Conservation (phyloP, 1,140 invertebrate genomes). For the Drosophila ananassae region DNA sequence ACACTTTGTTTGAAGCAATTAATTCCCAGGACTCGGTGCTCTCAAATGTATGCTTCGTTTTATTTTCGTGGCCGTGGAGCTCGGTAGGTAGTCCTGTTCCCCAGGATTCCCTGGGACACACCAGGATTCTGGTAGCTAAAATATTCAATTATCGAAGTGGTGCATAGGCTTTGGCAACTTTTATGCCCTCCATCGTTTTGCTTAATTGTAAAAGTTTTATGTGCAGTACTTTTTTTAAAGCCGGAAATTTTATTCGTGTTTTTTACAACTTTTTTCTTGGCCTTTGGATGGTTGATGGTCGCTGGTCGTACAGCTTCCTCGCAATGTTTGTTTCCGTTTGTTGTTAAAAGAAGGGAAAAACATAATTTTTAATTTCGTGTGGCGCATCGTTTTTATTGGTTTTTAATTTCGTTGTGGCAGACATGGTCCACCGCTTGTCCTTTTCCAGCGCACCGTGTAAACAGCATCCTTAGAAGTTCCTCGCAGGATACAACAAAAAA, state of each 20-base stretch:
- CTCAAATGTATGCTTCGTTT: constrained; percentile 54
- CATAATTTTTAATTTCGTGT: constrained; percentile 80
- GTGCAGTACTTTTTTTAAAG: constrained; percentile 40
- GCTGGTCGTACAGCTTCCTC: constrained; percentile 9
- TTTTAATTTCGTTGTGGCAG: constrained; percentile 75
- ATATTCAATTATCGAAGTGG: constrained; percentile 79
- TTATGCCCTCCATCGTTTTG: constrained; percentile 64
- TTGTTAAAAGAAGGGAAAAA: constrained; percentile 66
- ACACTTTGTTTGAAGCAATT: constrained; percentile 43
- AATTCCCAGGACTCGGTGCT: constrained; percentile 26
- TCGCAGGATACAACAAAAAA: neutral
- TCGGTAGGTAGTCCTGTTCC: neutral
- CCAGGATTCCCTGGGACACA: neutral
- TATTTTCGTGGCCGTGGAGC: constrained; percentile 15
- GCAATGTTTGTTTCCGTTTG: constrained; percentile 57
- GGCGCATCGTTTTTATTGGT: constrained; percentile 72
- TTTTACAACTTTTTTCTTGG: constrained; percentile 46
- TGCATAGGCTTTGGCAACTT: constrained; percentile 58
- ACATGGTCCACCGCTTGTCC: constrained; percentile 47
- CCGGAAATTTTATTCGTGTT: constrained; percentile 48
- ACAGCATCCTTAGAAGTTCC: constrained; percentile 71
- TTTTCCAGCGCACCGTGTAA: constrained; percentile 52
- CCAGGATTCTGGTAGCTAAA: constrained; percentile 47
- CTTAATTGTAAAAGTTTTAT: constrained; percentile 77
- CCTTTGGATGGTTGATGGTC: neutral